These are phyloP conservation scores for Epizoanthus rinbou DNA, from an alignment of 92 coral and sea anemone genomes.

Conservation along the genomic window DNA sequence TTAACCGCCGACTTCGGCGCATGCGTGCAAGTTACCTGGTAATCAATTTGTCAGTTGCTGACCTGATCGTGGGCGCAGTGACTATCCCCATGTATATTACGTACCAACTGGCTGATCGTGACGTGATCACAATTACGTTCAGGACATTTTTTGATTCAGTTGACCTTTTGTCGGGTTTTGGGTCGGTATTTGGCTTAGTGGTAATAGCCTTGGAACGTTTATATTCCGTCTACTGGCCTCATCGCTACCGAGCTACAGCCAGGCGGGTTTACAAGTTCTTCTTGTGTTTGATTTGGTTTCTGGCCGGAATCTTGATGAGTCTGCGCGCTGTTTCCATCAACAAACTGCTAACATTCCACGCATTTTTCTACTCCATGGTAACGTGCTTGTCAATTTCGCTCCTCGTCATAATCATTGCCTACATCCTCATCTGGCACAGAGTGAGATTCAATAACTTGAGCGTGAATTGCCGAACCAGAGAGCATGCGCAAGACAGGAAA, in stretches of 20 bases:
- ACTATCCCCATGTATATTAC: slow-evolving; percentile 63
- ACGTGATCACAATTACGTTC: slow-evolving; percentile 7
- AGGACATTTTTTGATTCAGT: slow-evolving; percentile 37
- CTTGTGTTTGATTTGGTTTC: slow-evolving; percentile 44
- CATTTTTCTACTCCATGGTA: slow-evolving; percentile 56
- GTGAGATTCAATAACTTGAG: slow-evolving; percentile 43
- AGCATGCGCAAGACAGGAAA: slow-evolving; percentile 46
- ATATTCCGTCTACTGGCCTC: slow-evolving; percentile 58
- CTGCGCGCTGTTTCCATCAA: slow-evolving; percentile 39
- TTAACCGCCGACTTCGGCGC: slow-evolving; percentile 57
- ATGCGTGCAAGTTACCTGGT: slow-evolving; percentile 62
- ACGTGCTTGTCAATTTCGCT: slow-evolving; percentile 49
- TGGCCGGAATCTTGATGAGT: slow-evolving; percentile 28
- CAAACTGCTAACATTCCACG: slow-evolving; percentile 24
- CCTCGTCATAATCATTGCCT: slow-evolving; percentile 47
- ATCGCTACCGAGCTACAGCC: slow-evolving; percentile 51
- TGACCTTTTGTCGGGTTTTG: slow-evolving; percentile 63
- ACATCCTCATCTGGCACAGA: slow-evolving; percentile 55
- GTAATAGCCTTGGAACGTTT: slow-evolving; percentile 58
- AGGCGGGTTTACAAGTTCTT: slow-evolving; percentile 37
- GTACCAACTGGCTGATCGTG: slow-evolving; percentile 18
- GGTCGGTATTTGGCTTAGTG: slow-evolving; percentile 59
- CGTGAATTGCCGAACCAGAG: slow-evolving; percentile 41
- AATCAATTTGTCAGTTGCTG: slow-evolving; percentile 63
- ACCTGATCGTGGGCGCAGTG: slow-evolving; percentile 69